These are phyloP conservation scores for Probosciger aterrimus DNA, from an alignment of 2,113 vertebrate genomes.

Conservation along the genomic window DNA sequence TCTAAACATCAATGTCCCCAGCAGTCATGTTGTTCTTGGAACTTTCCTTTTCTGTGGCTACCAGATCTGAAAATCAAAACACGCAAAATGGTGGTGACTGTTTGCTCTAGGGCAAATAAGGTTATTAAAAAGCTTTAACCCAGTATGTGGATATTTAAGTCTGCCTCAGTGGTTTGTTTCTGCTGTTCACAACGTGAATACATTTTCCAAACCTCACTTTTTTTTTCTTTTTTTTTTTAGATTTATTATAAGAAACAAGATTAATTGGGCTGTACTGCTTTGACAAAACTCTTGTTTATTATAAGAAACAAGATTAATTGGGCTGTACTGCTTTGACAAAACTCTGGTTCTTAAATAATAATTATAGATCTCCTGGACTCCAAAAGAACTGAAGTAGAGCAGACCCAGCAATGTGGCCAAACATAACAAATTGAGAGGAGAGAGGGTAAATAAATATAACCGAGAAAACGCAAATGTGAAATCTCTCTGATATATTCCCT, in stretches of 20 bases:
- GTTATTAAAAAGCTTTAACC: conserved; percentile 15
- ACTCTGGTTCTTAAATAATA: conserved; percentile 14
- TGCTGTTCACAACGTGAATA: background rate
- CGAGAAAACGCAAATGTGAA: background rate
- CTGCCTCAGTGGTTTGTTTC: conserved; percentile 9
- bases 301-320: conserved; percentile 24
- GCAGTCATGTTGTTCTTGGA: conserved; percentile 21
- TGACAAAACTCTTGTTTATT: conserved; percentile 28
- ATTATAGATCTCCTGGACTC: background rate
- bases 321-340: background rate
- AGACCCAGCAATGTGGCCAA: conserved; percentile 24
- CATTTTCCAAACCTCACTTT: conserved; percentile 19
- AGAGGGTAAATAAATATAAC: background rate
- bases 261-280: background rate
- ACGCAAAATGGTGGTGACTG: background rate
- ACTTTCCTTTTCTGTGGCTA: background rate
- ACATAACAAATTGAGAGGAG: conserved; percentile 7
- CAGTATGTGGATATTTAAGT: background rate
- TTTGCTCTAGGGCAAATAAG: background rate
- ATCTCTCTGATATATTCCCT: background rate
- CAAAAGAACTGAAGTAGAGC: background rate
- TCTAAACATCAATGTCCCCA: background rate
- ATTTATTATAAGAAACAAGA: conserved; percentile 36
- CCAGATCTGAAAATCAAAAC: conserved; percentile 3
- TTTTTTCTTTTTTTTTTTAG: conserved; percentile 18